These are phyloP conservation scores for Neoscelio sp. DNA, from an alignment of 2,888 invertebrate genomes.

Conservation along the genomic window DNA sequence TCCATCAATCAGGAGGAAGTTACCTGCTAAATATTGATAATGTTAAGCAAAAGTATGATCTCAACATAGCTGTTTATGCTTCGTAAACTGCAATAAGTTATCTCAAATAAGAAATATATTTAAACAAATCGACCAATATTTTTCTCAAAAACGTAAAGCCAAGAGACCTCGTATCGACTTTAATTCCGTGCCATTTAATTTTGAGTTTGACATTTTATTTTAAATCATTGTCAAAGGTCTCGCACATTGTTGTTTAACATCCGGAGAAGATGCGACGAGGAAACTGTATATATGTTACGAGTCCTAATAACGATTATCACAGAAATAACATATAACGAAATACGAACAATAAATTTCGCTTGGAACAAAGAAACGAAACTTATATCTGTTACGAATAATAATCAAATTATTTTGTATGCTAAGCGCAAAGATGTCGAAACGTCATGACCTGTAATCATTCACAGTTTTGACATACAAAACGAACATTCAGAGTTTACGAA, in stretches of 20 bases:
- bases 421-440: conserved; percentile 40
- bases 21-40: conserved; percentile 18
- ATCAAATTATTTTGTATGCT: conserved; percentile 41
- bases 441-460: conserved; percentile 65
- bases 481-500: conserved; percentile 34
- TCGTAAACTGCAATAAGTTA: conserved; percentile 32
- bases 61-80: conserved; percentile 37
- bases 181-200: too few relatives aligned
- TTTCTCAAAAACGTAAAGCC: conserved; percentile 11
- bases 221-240: too few relatives aligned
- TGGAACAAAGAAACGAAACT: conserved; percentile 29
- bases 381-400: conserved; percentile 17
- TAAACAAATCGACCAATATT: conserved; percentile 18
- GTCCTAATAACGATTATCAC: conserved; percentile 13
- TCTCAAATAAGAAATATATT: conserved; percentile 12
- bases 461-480: conserved; percentile 29
- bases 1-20: too few relatives aligned
- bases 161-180: conserved; percentile 7
- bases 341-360: conserved; percentile 35
- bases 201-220: too few relatives aligned
- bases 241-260: too few relatives aligned
- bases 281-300: conserved; percentile 13
- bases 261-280: too few relatives aligned
- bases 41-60: conserved; percentile 15
- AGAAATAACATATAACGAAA: conserved; percentile 29